These are phyloP conservation scores for Meghimatium bilineatum DNA, from an alignment of 2,888 invertebrate genomes.

Conservation along the genomic window DNA sequence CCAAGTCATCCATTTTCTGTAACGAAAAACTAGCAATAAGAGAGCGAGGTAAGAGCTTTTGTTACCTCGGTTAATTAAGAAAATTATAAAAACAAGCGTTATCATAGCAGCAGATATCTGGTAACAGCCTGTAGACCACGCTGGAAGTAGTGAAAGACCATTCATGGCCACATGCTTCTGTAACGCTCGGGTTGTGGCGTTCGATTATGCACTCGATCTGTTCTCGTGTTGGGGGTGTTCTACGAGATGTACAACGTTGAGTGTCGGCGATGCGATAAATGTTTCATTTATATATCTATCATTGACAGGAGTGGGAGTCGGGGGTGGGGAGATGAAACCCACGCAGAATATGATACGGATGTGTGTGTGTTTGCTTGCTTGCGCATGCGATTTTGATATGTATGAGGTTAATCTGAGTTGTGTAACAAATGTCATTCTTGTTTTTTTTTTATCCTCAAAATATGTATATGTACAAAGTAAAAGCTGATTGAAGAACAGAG, in stretches of 20 bases:
- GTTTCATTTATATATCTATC: slow-evolving; percentile 7
- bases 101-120: not conserved
- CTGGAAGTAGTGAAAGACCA: slow-evolving; percentile 6
- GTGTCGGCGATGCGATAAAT: slow-evolving; percentile 2
- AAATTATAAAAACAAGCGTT: not conserved
- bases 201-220: not conserved
- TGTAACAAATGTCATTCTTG: not conserved
- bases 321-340: too few species aligned
- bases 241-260: not conserved
- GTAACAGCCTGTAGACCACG: slow-evolving; percentile 7
- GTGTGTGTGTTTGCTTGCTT: too few species aligned
- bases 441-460: too few species aligned
- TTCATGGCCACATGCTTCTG: not conserved
- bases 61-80: not conserved
- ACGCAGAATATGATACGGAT: too few species aligned
- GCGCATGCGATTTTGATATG: not conserved
- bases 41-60: not conserved
- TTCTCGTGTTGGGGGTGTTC: not conserved
- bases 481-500: too few species aligned
- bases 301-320: not conserved
- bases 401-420: not conserved
- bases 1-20: not conserved
- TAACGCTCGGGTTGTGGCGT: not conserved
- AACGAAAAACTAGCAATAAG: not conserved
- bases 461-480: too few species aligned